Conservation (phyloP, 2,888 invertebrate species). For the Tuta absoluta region DNA sequence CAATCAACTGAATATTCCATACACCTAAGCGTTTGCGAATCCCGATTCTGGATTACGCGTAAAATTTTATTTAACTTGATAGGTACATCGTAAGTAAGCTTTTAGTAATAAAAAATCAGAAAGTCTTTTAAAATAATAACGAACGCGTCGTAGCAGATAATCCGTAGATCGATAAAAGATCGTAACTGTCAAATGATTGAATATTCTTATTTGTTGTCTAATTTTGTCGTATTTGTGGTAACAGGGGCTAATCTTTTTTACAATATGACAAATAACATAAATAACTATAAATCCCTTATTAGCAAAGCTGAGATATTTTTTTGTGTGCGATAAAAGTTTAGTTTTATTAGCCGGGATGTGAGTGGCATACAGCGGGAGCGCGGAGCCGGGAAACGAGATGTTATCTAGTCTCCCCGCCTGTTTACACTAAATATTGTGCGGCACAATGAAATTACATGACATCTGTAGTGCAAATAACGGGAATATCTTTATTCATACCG, state of each 20-base stretch:
- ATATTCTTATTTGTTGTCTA: conserved; percentile 34
- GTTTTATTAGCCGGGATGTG: conserved; percentile 63
- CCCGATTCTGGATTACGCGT: conserved; percentile 32
- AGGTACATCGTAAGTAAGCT: conserved; percentile 11
- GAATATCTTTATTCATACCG: conserved; percentile 81
- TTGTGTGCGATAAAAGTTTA: conserved; percentile 62
- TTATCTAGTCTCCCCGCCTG: conserved; percentile 76
- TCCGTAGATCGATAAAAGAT: conserved; percentile 14
- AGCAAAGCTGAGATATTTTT: conserved; percentile 55
- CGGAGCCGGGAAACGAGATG: conserved; percentile 56
- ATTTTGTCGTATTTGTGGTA: conserved; percentile 56
- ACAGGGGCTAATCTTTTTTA: conserved; percentile 68
- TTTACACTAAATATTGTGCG: conserved; percentile 80
- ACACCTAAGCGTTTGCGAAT: conserved; percentile 41
- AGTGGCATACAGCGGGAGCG: conserved; percentile 48
- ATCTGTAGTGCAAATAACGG: conserved; percentile 81
- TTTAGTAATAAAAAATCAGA: conserved; percentile 16
- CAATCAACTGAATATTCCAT: conserved; percentile 52
- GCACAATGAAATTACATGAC: conserved; percentile 81
- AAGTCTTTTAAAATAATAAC: conserved; percentile 20
- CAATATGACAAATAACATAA: conserved; percentile 57
- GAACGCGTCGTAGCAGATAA: conserved; percentile 15
- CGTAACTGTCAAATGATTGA: conserved; percentile 27
- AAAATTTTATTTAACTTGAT: conserved; percentile 18
- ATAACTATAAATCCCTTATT: conserved; percentile 67